Conservation (phyloP, 2,113 vertebrate species). For the Dryoscopus gambensis region DNA sequence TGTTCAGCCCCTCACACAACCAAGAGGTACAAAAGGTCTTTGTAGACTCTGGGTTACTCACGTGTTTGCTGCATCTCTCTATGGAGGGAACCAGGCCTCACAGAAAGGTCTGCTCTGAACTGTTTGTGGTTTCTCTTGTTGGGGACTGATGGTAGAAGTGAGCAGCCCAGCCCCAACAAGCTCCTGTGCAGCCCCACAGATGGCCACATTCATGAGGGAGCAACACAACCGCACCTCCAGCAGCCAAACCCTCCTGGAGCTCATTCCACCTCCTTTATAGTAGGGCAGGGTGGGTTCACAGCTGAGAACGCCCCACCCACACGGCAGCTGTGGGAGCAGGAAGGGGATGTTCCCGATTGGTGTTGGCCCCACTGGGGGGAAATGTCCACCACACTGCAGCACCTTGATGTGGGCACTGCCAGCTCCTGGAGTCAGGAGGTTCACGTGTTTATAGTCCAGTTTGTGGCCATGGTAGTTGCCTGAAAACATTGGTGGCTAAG, state of each 20-base stretch:
- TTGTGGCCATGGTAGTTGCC: neutral
- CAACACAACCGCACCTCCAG: accelerated
- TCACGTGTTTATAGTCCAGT: accelerated
- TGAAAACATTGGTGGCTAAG: neutral
- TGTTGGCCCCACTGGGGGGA: accelerated
- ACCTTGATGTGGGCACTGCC: neutral
- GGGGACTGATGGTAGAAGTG: accelerated
- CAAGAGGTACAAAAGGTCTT: accelerated
- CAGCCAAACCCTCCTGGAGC: accelerated
- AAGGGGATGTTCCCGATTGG: accelerated
- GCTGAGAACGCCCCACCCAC: neutral
- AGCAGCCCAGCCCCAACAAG: accelerated
- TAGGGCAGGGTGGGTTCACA: neutral
- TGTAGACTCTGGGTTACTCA: neutral
- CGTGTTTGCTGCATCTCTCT: accelerated
- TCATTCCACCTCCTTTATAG: neutral
- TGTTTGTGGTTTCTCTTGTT: accelerated
- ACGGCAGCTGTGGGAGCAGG: neutral
- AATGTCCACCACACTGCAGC: neutral
- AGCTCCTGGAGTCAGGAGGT: neutral
- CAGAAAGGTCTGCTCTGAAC: accelerated
- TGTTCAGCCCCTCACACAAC: accelerated
- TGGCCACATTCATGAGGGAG: accelerated
- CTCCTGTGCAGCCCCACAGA: neutral
- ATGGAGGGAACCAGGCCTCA: accelerated